These are phyloP conservation scores for Oegoconia quadripuncta DNA, from an alignment of 2,888 invertebrate genomes.

Conservation along the genomic window DNA sequence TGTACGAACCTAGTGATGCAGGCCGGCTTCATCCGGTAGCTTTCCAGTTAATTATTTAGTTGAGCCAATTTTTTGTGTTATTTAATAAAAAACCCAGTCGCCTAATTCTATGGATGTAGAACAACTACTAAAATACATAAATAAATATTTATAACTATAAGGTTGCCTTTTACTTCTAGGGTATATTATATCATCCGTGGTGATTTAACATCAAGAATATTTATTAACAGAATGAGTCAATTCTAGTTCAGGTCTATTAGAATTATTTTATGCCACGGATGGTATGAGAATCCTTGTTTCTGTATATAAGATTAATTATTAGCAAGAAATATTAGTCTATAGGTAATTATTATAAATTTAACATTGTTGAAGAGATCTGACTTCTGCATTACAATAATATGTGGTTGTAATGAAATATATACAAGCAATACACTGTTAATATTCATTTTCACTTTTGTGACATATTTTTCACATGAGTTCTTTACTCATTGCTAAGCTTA, in stretches of 20 bases:
- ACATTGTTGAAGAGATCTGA: slow-evolving; percentile 52
- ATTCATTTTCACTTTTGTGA: slow-evolving; percentile 9
- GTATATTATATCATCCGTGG: slow-evolving; percentile 27
- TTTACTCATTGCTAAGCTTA: slow-evolving; percentile 24
- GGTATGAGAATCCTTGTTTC: slow-evolving; percentile 32
- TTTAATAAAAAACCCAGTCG: too few relatives aligned
- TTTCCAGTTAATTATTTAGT: too few relatives aligned
- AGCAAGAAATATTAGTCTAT: slow-evolving; percentile 35
- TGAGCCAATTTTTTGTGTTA: too few relatives aligned
- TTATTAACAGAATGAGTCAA: slow-evolving; percentile 9
- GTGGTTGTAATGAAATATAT: slow-evolving; percentile 57
- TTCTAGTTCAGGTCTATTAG: slow-evolving; percentile 3
- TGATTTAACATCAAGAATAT: slow-evolving; percentile 7
- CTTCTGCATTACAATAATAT: slow-evolving; percentile 42
- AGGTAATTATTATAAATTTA: slow-evolving; percentile 34
- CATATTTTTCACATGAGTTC: slow-evolving; percentile 14
- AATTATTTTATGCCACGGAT: slow-evolving; percentile 20
- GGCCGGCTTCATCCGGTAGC: too few relatives aligned
- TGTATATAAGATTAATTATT: slow-evolving; percentile 36
- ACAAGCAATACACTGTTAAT: slow-evolving; percentile 49
- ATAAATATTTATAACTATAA: slow-evolving; percentile 1
- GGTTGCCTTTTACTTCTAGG: slow-evolving; percentile 37
- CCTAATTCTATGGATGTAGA: too few relatives aligned
- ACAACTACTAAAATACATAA: not conserved
- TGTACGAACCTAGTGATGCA: too few relatives aligned